Percentiles rank a stretch among this genome's conserved stretches.
phyloP scores from a whole-genome alignment of 2,797 vertebrate genomes.

The Clarias platycephalus region DNA sequence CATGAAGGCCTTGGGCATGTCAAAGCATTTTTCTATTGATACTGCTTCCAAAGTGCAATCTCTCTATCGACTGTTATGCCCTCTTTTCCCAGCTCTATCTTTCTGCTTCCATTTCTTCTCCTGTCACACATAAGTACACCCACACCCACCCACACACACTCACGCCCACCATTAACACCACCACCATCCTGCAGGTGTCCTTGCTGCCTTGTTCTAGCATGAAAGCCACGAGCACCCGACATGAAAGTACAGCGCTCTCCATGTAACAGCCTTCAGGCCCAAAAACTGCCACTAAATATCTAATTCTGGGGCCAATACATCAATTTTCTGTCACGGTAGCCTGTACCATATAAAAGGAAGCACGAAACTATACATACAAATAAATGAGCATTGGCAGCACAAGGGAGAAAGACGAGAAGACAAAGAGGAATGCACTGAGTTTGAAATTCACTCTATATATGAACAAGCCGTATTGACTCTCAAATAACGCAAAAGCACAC shows the following conservation, averaged over 20 bases:
- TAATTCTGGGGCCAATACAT: slow-evolving; percentile 23
- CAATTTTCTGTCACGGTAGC: slow-evolving; percentile 15
- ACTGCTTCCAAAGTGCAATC: slow-evolving; percentile 20
- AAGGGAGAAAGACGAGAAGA: background rate
- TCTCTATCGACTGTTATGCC: background rate
- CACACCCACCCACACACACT: background rate
- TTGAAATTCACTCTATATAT: slow-evolving; percentile 16
- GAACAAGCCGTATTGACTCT: slow-evolving; percentile 14
- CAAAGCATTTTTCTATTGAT: slow-evolving; percentile 26
- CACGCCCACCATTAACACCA: background rate
- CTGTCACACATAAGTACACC: background rate
- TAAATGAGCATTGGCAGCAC: background rate
- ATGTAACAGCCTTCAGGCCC: slow-evolving; percentile 39
- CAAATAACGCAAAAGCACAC: slow-evolving; percentile 20
- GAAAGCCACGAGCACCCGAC: slow-evolving; percentile 40
- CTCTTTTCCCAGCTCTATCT: background rate
- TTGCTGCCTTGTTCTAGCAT: slow-evolving; percentile 40
- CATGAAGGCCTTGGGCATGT: background rate
- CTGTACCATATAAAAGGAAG: slow-evolving; percentile 15
- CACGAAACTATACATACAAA: slow-evolving; percentile 19
- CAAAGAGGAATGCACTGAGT: slow-evolving; percentile 8
- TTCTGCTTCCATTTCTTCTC: background rate
- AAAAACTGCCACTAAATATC: slow-evolving; percentile 39
- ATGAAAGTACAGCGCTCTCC: slow-evolving; percentile 31
- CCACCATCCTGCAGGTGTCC: slow-evolving; percentile 28